Evolutionary conservation across 2,797 vertebrate genomes (phyloP).

Genomic region (Siniperca scherzeri): DNA sequence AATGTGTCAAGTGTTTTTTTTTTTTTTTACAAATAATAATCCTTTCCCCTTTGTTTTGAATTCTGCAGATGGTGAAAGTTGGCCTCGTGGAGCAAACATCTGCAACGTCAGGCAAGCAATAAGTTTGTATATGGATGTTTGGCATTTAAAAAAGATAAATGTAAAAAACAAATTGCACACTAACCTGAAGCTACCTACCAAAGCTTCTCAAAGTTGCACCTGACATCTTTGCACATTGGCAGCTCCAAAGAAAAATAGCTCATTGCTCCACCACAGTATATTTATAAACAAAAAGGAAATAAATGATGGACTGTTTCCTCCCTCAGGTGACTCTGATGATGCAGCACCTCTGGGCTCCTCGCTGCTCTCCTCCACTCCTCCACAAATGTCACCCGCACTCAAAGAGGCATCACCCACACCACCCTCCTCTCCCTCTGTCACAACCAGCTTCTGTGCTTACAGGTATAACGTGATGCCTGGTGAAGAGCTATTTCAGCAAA

Average conservation of each 20-base stretch:
- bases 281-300: background rate
- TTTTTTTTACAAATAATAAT: background rate
- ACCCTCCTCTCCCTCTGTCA: slow-evolving; percentile 96
- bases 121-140: slow-evolving; percentile 12
- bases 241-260: background rate
- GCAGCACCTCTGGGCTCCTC: slow-evolving; percentile 90
- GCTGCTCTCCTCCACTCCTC: slow-evolving; percentile 93
- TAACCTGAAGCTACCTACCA: background rate
- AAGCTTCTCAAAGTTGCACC: background rate
- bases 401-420: slow-evolving; percentile 97
- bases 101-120: slow-evolving; percentile 89
- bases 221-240: background rate
- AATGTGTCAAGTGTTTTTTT: too few relatives aligned
- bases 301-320: slow-evolving; percentile 29
- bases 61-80: slow-evolving; percentile 94
- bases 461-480: slow-evolving; percentile 80
- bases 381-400: slow-evolving; percentile 91
- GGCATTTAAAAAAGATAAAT: background rate
- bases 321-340: slow-evolving; percentile 96
- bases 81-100: slow-evolving; percentile 96
- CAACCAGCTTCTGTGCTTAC: slow-evolving; percentile 89
- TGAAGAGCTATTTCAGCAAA: background rate
- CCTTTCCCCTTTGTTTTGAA: slow-evolving; percentile 1
- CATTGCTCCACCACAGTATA: background rate
- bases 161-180: background rate